Percentiles rank a stretch among this genome's conserved stretches.
Evolutionary conservation across 1,140 invertebrate species (phyloP).

Genomic region (Pseudachorutes palmiensis): DNA sequence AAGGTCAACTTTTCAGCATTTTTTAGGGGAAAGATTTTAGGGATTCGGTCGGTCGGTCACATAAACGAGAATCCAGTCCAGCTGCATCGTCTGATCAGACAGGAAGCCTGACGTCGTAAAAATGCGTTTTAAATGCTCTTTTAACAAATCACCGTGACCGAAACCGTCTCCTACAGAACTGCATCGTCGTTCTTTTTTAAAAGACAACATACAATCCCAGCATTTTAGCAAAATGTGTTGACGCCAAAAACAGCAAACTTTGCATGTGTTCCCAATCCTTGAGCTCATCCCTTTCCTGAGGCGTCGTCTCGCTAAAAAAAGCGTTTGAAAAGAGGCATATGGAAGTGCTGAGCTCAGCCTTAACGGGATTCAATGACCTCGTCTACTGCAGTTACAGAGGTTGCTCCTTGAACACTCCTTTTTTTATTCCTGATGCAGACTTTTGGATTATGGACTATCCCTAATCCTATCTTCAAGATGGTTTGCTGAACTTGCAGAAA

Average conservation of each 20-base stretch:
- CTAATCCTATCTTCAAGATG: background rate
- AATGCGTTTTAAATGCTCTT: no score
- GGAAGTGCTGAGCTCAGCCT: constrained; percentile 9
- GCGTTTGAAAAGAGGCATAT: constrained; percentile 10
- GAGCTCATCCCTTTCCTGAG: background rate
- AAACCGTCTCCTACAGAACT: no score
- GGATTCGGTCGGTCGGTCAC: background rate
- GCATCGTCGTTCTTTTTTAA: no score
- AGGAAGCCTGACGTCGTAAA: no score
- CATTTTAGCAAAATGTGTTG: no score
- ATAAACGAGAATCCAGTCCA: no score
- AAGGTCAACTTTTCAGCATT: constrained; percentile 7
- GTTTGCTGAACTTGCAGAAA: background rate
- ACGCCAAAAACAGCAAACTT: no score
- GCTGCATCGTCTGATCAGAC: no score
- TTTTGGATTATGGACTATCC: background rate
- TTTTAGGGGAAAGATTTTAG: background rate
- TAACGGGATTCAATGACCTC: constrained; percentile 15
- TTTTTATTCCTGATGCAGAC: background rate
- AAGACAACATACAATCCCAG: no score
- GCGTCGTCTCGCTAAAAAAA: background rate
- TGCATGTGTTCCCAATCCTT: background rate
- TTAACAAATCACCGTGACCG: no score
- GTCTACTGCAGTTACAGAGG: background rate
- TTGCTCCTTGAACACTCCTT: no score